phyloP scores from a whole-genome alignment of 2,113 vertebrate species.

The Euleptes europaea region DNA sequence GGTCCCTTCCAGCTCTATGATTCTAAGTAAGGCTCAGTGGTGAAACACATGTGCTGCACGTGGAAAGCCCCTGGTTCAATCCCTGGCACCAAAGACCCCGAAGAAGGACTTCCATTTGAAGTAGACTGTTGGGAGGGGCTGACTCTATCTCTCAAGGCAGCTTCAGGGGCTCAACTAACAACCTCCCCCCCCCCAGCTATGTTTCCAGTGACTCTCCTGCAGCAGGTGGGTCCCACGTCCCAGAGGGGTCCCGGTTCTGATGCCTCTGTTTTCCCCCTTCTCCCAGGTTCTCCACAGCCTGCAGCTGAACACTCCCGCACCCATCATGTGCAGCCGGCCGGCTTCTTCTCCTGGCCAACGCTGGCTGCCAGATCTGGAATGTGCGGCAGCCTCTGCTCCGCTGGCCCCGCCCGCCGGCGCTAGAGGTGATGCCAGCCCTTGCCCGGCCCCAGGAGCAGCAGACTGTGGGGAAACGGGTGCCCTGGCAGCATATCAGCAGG shows the following conservation, averaged over 20 bases:
- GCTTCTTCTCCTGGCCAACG: not conserved
- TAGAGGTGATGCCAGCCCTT: not conserved
- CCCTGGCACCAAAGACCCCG: no score
- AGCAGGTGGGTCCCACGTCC: not conserved
- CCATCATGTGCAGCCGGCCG: not conserved
- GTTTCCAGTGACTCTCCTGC: not conserved
- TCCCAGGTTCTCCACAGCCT: not conserved
- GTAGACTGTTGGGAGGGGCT: no score
- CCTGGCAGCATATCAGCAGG: no score
- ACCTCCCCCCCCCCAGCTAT: not conserved
- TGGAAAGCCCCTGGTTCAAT: no score
- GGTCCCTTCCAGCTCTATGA: no score
- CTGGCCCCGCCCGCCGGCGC: not conserved
- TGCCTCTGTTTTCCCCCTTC: rapidly evolving
- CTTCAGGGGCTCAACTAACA: not conserved
- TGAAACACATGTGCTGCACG: no score
- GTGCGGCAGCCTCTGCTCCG: not conserved
- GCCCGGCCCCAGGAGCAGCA: not conserved
- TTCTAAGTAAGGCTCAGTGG: no score
- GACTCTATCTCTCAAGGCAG: not conserved
- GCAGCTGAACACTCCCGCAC: not conserved
- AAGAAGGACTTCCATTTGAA: no score
- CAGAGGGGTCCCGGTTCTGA: no score
- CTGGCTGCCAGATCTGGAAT: not conserved
- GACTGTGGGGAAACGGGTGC: not conserved